These are phyloP conservation scores for Calcarius ornatus DNA, from an alignment of 2,113 vertebrate genomes.

Conservation along the genomic window DNA sequence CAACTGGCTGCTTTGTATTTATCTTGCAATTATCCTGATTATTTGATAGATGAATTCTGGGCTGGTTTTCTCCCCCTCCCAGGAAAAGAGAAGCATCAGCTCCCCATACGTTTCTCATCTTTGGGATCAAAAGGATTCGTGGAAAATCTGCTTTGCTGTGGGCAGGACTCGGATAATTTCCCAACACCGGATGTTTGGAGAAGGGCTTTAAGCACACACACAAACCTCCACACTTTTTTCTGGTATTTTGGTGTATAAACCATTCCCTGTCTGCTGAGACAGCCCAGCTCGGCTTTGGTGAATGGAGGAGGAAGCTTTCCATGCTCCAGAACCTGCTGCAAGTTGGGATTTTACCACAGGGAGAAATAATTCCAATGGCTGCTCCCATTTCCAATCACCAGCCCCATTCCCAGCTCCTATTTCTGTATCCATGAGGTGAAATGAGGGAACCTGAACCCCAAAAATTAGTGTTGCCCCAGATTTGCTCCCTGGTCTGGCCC, in stretches of 20 bases:
- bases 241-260: background rate
- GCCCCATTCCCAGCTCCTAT: background rate
- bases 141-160: slow-evolving; percentile 27
- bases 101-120: slow-evolving; percentile 3
- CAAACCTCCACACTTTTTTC: background rate
- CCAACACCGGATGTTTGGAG: background rate
- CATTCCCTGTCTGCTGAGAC: background rate
- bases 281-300: background rate
- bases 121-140: background rate
- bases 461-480: background rate
- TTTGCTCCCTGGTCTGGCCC: background rate
- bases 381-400: background rate
- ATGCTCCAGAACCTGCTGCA: accelerated
- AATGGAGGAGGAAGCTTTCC: background rate
- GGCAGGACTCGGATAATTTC: background rate
- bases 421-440: background rate
- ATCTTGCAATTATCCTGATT: background rate
- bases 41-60: background rate
- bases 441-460: background rate
- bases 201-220: background rate
- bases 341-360: background rate
- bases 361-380: accelerated
- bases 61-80: background rate
- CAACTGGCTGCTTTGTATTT: background rate
- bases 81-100: background rate